Evolutionary conservation across 2,888 invertebrate species (phyloP).

Genomic region (Synanthedon tipuliformis): DNA sequence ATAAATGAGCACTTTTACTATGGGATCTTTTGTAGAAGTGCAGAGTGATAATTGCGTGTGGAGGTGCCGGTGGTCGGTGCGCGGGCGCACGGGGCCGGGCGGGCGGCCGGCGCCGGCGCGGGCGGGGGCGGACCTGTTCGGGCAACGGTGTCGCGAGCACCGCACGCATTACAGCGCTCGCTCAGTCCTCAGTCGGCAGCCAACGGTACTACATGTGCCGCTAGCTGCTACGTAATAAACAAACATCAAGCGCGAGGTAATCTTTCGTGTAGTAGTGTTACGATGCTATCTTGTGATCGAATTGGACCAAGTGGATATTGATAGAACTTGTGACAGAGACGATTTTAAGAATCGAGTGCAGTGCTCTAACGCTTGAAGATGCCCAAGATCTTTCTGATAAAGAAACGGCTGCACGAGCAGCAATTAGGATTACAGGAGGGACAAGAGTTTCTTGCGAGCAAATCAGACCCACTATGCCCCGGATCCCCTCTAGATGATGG

Average conservation of each 20-base stretch:
- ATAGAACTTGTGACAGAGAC: conserved; percentile 55
- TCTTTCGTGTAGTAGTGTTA: conserved; percentile 61
- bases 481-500: conserved; percentile 69
- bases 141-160: conserved; percentile 65
- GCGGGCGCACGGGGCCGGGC: conserved; percentile 38
- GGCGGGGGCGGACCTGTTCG: conserved; percentile 62
- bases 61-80: conserved; percentile 22
- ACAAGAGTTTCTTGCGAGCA: conserved; percentile 78
- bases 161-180: conserved; percentile 50
- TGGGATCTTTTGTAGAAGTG: conserved; percentile 32
- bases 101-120: conserved; percentile 50
- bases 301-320: conserved; percentile 35
- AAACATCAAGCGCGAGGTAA: conserved; percentile 59
- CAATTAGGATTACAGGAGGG: conserved; percentile 86
- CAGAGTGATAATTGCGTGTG: conserved; percentile 3
- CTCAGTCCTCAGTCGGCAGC: conserved; percentile 65
- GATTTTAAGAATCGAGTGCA: conserved; percentile 56
- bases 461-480: conserved; percentile 73
- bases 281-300: conserved; percentile 51
- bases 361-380: conserved; percentile 68
- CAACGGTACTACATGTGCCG: conserved; percentile 68
- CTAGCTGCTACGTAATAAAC: conserved; percentile 52
- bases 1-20: conserved; percentile 62
- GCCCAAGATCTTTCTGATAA: conserved; percentile 95
- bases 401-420: conserved; percentile 92